phyloP scores from a whole-genome alignment of 1,140 invertebrate genomes.

The Bemisia tabaci region DNA sequence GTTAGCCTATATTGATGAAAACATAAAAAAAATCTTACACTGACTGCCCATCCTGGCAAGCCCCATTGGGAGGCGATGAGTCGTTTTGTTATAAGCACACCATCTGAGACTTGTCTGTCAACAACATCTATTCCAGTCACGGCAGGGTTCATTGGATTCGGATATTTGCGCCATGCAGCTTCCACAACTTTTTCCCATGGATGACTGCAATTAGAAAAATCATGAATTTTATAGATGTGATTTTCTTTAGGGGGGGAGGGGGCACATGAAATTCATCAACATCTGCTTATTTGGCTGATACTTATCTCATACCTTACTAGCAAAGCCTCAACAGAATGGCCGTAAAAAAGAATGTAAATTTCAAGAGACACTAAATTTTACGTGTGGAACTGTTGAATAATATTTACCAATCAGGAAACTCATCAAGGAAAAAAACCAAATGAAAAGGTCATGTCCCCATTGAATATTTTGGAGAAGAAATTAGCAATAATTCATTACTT shows the following conservation, averaged over 20 bases:
- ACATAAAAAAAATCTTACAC: conserved; percentile 38
- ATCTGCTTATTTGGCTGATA: neutral
- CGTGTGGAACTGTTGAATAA: too few relatives aligned
- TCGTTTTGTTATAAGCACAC: conserved; percentile 78
- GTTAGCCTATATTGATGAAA: too few relatives aligned
- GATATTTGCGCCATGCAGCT: conserved; percentile 96
- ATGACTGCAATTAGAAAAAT: conserved; percentile 30
- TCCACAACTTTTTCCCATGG: conserved; percentile 96
- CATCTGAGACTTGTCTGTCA: conserved; percentile 71
- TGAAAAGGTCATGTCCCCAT: too few relatives aligned
- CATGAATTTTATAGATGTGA: neutral
- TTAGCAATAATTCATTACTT: too few relatives aligned
- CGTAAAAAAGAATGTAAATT: too few relatives aligned
- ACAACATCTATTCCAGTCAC: conserved; percentile 93
- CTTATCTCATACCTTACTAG: too few relatives aligned
- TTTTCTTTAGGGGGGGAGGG: neutral
- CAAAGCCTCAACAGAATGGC: too few relatives aligned
- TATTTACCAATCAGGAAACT: too few relatives aligned
- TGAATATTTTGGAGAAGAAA: too few relatives aligned
- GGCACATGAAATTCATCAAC: neutral
- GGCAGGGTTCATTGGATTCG: conserved; percentile 94
- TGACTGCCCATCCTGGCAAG: conserved; percentile 83
- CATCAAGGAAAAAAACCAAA: too few relatives aligned
- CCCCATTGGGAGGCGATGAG: conserved; percentile 90
- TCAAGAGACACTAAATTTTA: neutral